Conservation (phyloP, 2,113 vertebrate species). For the Corythaixoides concolor region DNA sequence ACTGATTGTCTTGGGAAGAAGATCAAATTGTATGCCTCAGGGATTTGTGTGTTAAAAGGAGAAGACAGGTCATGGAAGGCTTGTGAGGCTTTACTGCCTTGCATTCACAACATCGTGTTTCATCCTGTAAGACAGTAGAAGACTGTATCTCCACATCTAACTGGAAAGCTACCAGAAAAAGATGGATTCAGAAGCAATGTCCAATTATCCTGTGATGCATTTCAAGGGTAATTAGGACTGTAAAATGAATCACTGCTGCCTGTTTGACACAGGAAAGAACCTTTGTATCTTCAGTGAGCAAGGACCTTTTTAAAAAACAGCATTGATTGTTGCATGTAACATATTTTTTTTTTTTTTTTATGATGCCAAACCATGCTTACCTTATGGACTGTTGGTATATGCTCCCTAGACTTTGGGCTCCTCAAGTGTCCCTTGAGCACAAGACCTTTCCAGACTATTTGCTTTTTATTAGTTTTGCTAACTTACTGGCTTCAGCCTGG, state of each 20-base stretch:
- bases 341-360: background rate
- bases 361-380: background rate
- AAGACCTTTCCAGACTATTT: background rate
- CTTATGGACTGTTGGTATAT: background rate
- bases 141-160: background rate
- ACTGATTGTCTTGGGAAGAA: background rate
- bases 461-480: background rate
- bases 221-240: background rate
- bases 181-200: background rate
- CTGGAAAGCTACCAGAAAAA: constrained; percentile 5
- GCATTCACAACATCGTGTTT: background rate
- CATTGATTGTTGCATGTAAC: background rate
- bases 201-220: background rate
- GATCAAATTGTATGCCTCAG: background rate
- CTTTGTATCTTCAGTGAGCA: background rate
- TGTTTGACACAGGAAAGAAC: background rate
- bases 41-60: background rate
- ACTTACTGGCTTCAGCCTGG: background rate
- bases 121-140: background rate
- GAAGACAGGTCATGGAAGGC: background rate
- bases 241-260: background rate
- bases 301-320: background rate
- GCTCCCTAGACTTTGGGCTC: background rate
- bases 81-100: background rate
- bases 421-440: background rate